phyloP scores from a whole-genome alignment of 53 echinoderm and acorn worm genomes.

The Temnopleurus reevesii region DNA sequence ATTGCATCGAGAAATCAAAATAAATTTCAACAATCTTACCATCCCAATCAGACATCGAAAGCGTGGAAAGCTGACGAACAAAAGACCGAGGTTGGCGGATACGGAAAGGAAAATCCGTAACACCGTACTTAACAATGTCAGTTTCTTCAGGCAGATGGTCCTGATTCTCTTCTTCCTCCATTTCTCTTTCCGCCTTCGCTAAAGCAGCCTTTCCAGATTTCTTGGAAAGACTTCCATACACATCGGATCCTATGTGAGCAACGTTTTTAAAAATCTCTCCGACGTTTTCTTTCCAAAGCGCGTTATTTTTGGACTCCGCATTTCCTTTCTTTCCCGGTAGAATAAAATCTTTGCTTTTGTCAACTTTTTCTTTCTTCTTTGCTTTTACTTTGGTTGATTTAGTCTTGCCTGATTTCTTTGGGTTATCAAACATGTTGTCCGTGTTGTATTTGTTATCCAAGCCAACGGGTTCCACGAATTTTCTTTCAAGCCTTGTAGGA shows the following conservation, averaged over 20 bases:
- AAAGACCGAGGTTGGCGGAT: not conserved
- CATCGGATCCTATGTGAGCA: not conserved
- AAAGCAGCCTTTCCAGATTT: not conserved
- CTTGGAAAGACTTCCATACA: not conserved
- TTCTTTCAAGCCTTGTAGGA: not conserved
- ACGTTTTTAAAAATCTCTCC: not conserved
- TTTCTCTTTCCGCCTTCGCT: not conserved
- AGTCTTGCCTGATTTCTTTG: not conserved
- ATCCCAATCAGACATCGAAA: not conserved
- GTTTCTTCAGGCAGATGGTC: too few species aligned
- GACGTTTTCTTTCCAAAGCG: not conserved
- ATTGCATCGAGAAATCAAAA: too few species aligned
- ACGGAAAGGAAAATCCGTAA: not conserved
- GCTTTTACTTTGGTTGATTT: not conserved
- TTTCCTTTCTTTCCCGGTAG: not conserved
- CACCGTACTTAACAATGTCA: not conserved
- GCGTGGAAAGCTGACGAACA: constrained; percentile 10
- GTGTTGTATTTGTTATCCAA: not conserved
- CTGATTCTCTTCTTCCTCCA: not conserved
- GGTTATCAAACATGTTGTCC: not conserved
- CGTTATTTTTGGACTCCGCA: not conserved
- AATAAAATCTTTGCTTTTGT: not conserved
- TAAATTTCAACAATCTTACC: not conserved
- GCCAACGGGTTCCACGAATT: not conserved
- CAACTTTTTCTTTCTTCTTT: not conserved